These are phyloP conservation scores for Chrysochloris asiatica DNA, from an alignment of 2,113 vertebrate genomes.

Conservation along the genomic window DNA sequence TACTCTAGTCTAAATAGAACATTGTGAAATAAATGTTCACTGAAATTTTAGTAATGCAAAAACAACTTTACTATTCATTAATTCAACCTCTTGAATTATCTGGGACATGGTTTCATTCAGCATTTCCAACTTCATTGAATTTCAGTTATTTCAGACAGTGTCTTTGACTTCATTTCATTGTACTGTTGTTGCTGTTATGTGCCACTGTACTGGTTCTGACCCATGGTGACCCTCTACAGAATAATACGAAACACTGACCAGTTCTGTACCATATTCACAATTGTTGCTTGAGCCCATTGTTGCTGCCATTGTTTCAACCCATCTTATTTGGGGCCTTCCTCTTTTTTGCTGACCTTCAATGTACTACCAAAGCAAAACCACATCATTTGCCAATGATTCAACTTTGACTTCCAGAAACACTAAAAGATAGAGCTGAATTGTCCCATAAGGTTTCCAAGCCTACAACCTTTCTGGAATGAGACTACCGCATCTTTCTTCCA, in stretches of 20 bases:
- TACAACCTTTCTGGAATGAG: background rate
- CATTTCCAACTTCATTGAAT: constrained; percentile 37
- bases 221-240: too few species aligned
- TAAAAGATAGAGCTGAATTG: background rate
- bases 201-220: too few species aligned
- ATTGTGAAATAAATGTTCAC: background rate
- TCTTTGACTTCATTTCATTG: background rate
- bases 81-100: background rate
- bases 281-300: too few species aligned
- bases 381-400: background rate
- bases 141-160: constrained; percentile 37
- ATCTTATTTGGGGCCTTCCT: too few species aligned
- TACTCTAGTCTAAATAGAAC: background rate
- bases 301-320: too few species aligned
- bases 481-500: background rate
- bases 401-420: too few species aligned
- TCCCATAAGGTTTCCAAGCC: background rate
- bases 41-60: background rate
- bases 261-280: too few species aligned
- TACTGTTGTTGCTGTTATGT: too few species aligned
- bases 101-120: background rate
- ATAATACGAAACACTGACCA: too few species aligned
- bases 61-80: constrained; percentile 25
- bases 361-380: background rate
- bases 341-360: too few species aligned